Evolutionary conservation across 1,140 invertebrate genomes (phyloP), one percentile per base, ranked within the genome.

Genomic region (Zaprionus tsacasi): DNA sequence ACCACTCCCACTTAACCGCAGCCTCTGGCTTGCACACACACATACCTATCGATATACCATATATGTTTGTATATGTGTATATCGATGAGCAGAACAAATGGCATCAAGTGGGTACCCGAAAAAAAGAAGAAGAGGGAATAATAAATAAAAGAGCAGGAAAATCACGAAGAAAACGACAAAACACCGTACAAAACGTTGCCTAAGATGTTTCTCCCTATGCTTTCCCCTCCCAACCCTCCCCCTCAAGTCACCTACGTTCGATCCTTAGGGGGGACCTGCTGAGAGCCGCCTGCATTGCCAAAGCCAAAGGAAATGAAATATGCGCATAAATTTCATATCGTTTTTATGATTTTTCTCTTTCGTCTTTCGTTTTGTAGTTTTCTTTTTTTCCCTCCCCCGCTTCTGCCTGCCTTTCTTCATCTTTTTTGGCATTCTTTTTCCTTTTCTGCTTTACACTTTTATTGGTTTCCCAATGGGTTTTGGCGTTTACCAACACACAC

Each of bases 291-390:
- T 70, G 60, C 61, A 65, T 76, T 79, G 65, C 33, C 60, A 55
- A 61, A 65, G 70, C 77, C 45, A 86, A 78, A 86, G 79, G 82
- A 86, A 86, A 86, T 86, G 82, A 86, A 86, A 86, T 86, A 86
- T 86, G 82, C 82, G 82, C 82, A 86, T 86, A 86, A 86, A 86
- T 86, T 86, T 86, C 79, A 86, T 86, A 86, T 86, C 82, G 82
- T 86, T 86, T 86, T 86, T 86, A 86, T 86, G 82, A 86, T 86
- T 87, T 72, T 72, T 79, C 43, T 76, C 45, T 76, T 59, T 59
- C 60, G 54, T 59, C 78, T 83, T 68, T 61, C 60, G 57, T 67
- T 50, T 78, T 82, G 65, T 83, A 73, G 70, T 77, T 68, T 78
- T 60, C 56, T 60, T 79, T 70, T 57, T 10, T 69, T 60, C 60